A percentile compares a stretch with the other conserved stretches of the same genome.
phyloP scores from a whole-genome alignment of 2,113 vertebrate species.

The Anarrhichthys ocellatus region DNA sequence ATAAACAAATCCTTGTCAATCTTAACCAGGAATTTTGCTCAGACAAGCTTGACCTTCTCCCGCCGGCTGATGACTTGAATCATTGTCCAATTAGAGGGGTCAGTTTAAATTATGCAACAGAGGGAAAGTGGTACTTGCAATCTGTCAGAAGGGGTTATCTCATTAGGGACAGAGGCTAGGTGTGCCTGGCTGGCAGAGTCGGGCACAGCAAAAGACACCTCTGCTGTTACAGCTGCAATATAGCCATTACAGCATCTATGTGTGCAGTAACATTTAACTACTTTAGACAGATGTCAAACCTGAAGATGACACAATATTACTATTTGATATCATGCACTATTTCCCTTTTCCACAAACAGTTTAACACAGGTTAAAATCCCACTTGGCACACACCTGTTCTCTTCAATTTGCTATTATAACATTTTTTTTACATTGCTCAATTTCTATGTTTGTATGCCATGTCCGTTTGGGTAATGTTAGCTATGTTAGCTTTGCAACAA shows the following conservation, averaged over 20 bases:
- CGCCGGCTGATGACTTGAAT: conserved; percentile 68
- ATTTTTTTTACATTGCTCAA: background rate
- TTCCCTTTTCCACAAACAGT: background rate
- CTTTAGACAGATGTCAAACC: background rate
- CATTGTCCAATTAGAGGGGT: conserved; percentile 74
- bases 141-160: conserved; percentile 69
- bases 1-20: conserved; percentile 47
- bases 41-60: conserved; percentile 66
- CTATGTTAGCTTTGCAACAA: background rate
- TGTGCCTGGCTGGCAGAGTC: conserved; percentile 29
- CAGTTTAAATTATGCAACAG: conserved; percentile 74
- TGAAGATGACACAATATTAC: background rate
- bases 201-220: conserved; percentile 36
- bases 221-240: conserved; percentile 7
- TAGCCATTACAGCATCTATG: background rate
- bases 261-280: background rate
- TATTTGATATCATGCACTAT: background rate
- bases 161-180: conserved; percentile 43
- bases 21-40: conserved; percentile 44
- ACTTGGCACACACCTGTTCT: background rate
- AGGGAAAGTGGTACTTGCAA: conserved; percentile 62
- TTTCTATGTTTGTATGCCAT: background rate
- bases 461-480: background rate
- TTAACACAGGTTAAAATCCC: background rate
- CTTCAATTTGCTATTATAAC: background rate